These are phyloP conservation scores for Gasterosteus nipponicus DNA, from an alignment of 2,113 vertebrate species.

Conservation along the genomic window DNA sequence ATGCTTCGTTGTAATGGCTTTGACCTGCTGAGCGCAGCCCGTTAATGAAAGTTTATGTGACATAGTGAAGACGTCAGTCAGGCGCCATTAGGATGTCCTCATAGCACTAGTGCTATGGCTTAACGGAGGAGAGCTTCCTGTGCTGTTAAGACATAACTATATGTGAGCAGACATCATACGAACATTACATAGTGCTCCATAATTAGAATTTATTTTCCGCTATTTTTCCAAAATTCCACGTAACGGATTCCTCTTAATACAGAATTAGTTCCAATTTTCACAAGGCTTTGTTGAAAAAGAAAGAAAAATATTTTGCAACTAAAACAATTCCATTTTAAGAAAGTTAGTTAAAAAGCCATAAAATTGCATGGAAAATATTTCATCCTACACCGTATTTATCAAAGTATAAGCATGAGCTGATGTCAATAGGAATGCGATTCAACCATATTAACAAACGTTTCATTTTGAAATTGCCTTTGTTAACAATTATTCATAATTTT, in stretches of 20 bases:
- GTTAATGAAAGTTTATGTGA: slow-evolving; percentile 72
- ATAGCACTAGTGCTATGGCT: slow-evolving; percentile 31
- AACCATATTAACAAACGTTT: slow-evolving; percentile 11
- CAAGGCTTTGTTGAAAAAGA: slow-evolving; percentile 3
- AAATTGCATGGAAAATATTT: slow-evolving; percentile 28
- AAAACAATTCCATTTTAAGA: slow-evolving; percentile 41
- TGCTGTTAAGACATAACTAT: slow-evolving; percentile 6
- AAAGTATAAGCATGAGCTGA: slow-evolving; percentile 10
- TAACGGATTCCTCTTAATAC: slow-evolving; percentile 4
- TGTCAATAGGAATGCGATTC: slow-evolving; percentile 3
- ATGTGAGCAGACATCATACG: neutral
- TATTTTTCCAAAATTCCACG: neutral
- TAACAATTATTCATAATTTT: slow-evolving; percentile 6
- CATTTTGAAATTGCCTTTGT: slow-evolving; percentile 4
- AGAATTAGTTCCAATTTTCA: slow-evolving; percentile 30
- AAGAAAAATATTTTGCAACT: slow-evolving; percentile 24
- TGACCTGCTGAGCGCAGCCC: slow-evolving; percentile 42
- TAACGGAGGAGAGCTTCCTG: slow-evolving; percentile 14
- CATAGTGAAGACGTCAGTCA: slow-evolving; percentile 45
- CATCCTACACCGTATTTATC: slow-evolving; percentile 2
- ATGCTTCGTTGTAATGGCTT: slow-evolving; percentile 59
- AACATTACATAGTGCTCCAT: neutral
- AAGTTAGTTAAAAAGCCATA: slow-evolving; percentile 25
- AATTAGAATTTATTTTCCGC: neutral
- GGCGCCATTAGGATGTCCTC: slow-evolving; percentile 46